Conservation (phyloP, 2,888 invertebrate species). For the Metopia argyrocephala region DNA sequence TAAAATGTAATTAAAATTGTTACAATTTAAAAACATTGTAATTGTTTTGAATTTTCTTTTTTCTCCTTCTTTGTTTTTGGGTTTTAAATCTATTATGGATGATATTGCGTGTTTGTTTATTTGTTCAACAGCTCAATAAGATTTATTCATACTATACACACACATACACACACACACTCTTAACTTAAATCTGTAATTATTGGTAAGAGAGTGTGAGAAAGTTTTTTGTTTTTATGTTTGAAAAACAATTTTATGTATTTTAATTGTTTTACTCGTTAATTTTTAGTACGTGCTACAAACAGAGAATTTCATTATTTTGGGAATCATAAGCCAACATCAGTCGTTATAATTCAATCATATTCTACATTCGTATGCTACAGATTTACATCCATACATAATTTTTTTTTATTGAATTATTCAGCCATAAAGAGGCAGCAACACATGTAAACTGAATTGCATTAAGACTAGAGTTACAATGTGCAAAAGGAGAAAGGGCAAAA, state of each 20-base stretch:
- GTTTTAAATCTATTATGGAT: slow-evolving; percentile 29
- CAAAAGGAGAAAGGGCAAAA: too few species aligned
- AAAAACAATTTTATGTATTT: slow-evolving; percentile 26
- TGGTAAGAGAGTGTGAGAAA: not conserved
- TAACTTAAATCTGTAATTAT: slow-evolving; percentile 4
- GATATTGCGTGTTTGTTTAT: not conserved
- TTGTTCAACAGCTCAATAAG: not conserved
- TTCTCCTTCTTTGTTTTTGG: not conserved
- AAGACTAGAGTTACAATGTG: too few species aligned
- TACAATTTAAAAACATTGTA: slow-evolving; percentile 45
- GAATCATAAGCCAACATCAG: slow-evolving; percentile 61
- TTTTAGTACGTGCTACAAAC: slow-evolving; percentile 58
- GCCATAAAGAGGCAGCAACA: slow-evolving; percentile 1
- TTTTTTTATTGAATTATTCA: slow-evolving; percentile 8
- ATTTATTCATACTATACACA: not conserved
- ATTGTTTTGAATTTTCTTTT: not conserved
- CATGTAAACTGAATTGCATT: not conserved
- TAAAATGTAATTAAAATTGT: slow-evolving; percentile 62
- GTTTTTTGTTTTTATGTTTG: not conserved
- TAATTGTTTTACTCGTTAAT: slow-evolving; percentile 59
- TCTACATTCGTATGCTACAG: slow-evolving; percentile 3
- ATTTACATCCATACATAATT: slow-evolving; percentile 7
- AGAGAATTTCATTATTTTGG: slow-evolving; percentile 59
- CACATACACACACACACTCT: not conserved
- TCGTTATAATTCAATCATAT: slow-evolving; percentile 61